Evolutionary conservation across 92 coral and sea anemone species (phyloP), one percentile per base, ranked within the genome.

Genomic region (Heteractis magnifica): DNA sequence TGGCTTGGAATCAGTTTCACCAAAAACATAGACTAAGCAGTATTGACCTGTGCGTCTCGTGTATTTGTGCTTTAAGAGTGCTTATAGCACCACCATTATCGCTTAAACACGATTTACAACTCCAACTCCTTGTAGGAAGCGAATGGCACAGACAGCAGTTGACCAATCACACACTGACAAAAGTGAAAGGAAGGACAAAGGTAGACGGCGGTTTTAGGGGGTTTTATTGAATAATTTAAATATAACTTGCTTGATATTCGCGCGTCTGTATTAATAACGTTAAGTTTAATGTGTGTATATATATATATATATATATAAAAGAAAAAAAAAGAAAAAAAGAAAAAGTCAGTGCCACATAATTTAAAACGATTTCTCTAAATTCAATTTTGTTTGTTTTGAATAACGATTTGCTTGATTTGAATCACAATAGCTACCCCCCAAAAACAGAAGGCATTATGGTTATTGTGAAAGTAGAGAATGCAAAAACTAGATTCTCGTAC

Each of bases 121-220:
- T 18, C 4, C 71, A 64, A 64, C 16, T 64, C 20, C 23, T 64
- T 10, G 71, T 64, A 64, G n/a, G 71, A 64, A n/a, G 9, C n/a
- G 26, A 6, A 64, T 6, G 41, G 44, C 44, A 34, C 44, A 34
- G 44, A 34, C 44, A 34, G 44, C 44, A 3, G 23, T 19, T 16
- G 71, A 64, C 71, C 71, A 64, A 64, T 64, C 71, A 64, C 21
- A 64, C 8, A 64, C 71, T 9, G n/a, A 64, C 71, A 64, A 64
- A 18, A 64, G 71, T 7, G 71, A 64, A 64, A 64, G 71, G 26
- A 64, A 18, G n/a, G n/a, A 18, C 7, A 19, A 64, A 6, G 16
- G 3, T 64, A 64, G 21, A n/a, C 71, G 26, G 71, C n/a, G 71
- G 8, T 64, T 58, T 58, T 13, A 5, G 71, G 1, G 10, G n/a